Evolutionary conservation across 1,140 invertebrate genomes (phyloP).

Genomic region (Drosophila obscura): DNA sequence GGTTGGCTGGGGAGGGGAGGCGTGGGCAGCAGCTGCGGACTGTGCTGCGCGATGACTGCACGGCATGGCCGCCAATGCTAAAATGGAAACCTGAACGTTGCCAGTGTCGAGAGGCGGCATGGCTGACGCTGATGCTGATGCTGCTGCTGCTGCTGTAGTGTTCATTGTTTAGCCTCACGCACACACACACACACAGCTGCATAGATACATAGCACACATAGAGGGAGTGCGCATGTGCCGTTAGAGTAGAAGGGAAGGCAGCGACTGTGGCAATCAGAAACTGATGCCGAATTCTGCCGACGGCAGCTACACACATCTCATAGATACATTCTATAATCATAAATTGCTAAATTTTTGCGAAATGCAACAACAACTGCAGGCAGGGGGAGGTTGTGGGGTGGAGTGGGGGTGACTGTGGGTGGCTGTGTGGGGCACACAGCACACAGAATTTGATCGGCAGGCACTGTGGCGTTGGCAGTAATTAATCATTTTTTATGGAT

Average conservation of each 20-base stretch:
- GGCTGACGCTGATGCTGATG: slow-evolving; percentile 27
- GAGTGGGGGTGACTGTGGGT: slow-evolving; percentile 12
- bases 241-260: not conserved
- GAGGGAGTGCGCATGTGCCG: slow-evolving; percentile 57
- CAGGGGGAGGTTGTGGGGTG: too few relatives aligned
- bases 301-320: slow-evolving; percentile 51
- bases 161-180: slow-evolving; percentile 59
- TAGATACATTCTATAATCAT: slow-evolving; percentile 63
- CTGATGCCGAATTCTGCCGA: slow-evolving; percentile 42
- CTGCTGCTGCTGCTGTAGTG: slow-evolving; percentile 5
- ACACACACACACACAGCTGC: slow-evolving; percentile 28
- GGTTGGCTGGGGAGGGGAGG: not conserved
- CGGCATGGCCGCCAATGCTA: slow-evolving; percentile 71
- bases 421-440: slow-evolving; percentile 55
- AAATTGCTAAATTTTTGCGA: slow-evolving; percentile 64
- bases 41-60: slow-evolving; percentile 56
- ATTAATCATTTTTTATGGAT: slow-evolving; percentile 80
- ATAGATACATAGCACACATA: slow-evolving; percentile 48
- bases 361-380: slow-evolving; percentile 36
- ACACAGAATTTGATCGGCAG: slow-evolving; percentile 48
- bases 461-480: slow-evolving; percentile 28
- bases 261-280: slow-evolving; percentile 4
- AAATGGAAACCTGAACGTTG: slow-evolving; percentile 59
- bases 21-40: slow-evolving; percentile 43
- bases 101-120: slow-evolving; percentile 17